These are phyloP conservation scores for Mola mola DNA, from an alignment of 2,113 vertebrate genomes.

Conservation along the genomic window DNA sequence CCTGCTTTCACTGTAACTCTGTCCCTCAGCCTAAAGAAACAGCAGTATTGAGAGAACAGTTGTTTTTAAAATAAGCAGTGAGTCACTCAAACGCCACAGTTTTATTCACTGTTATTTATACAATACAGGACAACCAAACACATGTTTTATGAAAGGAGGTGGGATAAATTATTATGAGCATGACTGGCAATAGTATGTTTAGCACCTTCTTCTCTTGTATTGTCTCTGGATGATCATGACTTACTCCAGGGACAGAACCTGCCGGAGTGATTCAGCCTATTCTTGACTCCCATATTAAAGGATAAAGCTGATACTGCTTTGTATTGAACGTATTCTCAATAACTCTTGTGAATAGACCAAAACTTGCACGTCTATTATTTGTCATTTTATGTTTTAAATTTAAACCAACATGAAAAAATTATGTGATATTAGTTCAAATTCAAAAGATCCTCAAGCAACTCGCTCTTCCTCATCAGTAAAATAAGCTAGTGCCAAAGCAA, in stretches of 20 bases:
- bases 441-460: too few species aligned
- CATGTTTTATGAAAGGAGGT: slow-evolving; percentile 9
- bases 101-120: neutral
- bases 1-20: slow-evolving; percentile 91
- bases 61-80: slow-evolving; percentile 6
- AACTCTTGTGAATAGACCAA: slow-evolving; percentile 7
- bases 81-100: slow-evolving; percentile 8
- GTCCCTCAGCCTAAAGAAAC: slow-evolving; percentile 88
- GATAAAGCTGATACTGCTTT: slow-evolving; percentile 5
- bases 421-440: too few species aligned
- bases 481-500: neutral
- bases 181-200: slow-evolving; percentile 15
- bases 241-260: slow-evolving; percentile 38
- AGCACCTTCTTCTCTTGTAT: slow-evolving; percentile 34
- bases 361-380: neutral
- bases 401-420: neutral
- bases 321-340: neutral
- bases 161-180: slow-evolving; percentile 3
- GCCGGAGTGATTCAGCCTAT: slow-evolving; percentile 23
- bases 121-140: slow-evolving; percentile 16
- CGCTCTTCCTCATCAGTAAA: neutral
- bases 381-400: neutral
- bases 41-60: slow-evolving; percentile 1
- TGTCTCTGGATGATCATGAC: slow-evolving; percentile 42
- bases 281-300: slow-evolving; percentile 17